These are phyloP conservation scores for Thamnophis sirtalis DNA, from an alignment of 2,113 vertebrate species.

Conservation along the genomic window DNA sequence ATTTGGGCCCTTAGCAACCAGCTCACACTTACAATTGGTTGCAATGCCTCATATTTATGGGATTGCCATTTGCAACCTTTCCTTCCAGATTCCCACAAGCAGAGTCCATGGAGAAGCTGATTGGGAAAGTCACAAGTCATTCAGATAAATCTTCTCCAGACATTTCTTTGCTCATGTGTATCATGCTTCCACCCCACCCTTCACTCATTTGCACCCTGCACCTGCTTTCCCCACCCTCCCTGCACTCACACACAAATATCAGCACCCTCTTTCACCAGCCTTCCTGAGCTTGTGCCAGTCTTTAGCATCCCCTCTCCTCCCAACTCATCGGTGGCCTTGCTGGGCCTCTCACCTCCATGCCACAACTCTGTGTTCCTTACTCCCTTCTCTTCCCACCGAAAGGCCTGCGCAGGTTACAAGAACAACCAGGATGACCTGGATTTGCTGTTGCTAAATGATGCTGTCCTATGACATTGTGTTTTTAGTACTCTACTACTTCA, in stretches of 20 bases:
- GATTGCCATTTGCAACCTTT: neutral
- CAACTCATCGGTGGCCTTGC: neutral
- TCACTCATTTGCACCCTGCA: neutral
- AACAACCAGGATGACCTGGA: neutral
- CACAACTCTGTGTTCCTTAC: neutral
- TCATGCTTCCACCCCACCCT: fast-evolving
- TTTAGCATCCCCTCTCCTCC: neutral
- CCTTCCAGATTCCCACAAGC: neutral
- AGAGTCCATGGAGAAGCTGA: neutral
- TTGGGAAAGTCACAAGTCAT: neutral
- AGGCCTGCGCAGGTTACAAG: neutral
- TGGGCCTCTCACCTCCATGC: neutral
- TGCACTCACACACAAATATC: neutral
- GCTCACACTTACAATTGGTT: neutral
- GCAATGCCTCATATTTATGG: neutral
- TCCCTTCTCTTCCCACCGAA: neutral
- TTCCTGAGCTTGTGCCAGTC: no score
- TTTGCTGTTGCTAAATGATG: neutral
- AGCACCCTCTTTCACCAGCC: neutral
- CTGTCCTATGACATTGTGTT: neutral
- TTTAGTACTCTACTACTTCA: neutral
- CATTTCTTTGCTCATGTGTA: neutral
- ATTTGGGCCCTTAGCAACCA: neutral
- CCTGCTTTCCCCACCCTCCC: neutral
- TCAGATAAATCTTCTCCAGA: neutral